Percentiles rank a stretch among this genome's conserved stretches.
Evolutionary conservation across 2,113 vertebrate genomes (phyloP).

Genomic region (Tragelaphus scriptus): DNA sequence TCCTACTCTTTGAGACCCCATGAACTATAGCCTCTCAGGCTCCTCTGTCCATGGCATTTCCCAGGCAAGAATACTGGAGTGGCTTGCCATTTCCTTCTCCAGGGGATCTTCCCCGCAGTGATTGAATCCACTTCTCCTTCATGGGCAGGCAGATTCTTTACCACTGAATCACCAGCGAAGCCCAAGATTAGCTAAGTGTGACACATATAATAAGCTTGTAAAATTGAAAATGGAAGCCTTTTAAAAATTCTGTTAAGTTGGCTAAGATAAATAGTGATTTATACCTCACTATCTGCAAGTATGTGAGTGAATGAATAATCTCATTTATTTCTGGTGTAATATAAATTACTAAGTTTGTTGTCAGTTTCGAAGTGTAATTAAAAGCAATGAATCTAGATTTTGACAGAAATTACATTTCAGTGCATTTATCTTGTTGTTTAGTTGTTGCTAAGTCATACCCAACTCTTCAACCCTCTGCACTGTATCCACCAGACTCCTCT

Average conservation of each 20-base stretch:
- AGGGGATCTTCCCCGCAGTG: accelerated
- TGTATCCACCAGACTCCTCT: not conserved
- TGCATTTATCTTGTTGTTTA: not conserved
- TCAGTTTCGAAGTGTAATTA: not conserved
- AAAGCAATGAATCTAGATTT: not conserved
- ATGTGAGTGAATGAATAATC: not conserved
- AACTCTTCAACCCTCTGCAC: not conserved
- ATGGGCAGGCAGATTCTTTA: not conserved
- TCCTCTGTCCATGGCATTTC: not conserved
- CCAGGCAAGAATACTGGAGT: not conserved
- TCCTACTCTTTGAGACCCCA: not conserved
- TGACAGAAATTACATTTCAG: not conserved
- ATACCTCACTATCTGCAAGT: not conserved
- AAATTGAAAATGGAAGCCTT: not conserved
- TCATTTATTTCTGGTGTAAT: not conserved
- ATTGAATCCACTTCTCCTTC: not conserved
- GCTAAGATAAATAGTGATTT: not conserved
- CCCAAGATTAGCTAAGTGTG: not conserved
- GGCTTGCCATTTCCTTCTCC: not conserved
- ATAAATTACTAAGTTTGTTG: not conserved
- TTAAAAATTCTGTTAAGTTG: not conserved
- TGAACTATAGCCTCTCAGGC: not conserved
- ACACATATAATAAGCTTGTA: not conserved
- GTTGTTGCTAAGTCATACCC: not conserved
- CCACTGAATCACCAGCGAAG: not conserved